Conservation (phyloP, 37 sponge, comb jelly and placozoan species). For the Mnemiopsis leidyi region DNA sequence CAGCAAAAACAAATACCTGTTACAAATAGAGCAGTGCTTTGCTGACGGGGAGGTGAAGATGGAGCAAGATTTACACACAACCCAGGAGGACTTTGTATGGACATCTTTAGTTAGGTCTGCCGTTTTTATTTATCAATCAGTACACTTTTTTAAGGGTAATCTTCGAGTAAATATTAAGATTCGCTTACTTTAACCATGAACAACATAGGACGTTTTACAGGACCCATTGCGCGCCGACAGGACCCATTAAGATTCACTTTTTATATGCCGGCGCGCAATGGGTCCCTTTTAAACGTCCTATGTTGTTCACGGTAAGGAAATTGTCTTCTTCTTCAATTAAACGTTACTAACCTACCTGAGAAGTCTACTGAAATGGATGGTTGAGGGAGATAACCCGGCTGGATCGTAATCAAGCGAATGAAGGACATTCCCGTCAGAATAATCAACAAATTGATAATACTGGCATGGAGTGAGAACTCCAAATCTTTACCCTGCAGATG, state of each 20-base stretch:
- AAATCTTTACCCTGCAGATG: conserved; percentile 29
- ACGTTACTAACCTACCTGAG: conserved; percentile 38
- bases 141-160: no score
- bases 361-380: conserved; percentile 22
- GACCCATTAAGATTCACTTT: no score
- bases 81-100: conserved; percentile 23
- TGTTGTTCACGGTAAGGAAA: no score
- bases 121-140: no score
- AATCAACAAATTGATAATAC: background rate
- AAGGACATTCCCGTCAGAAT: background rate
- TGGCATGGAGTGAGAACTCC: conserved; percentile 29
- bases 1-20: no score
- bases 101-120: conserved; percentile 2
- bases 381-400: conserved; percentile 10
- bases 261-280: no score
- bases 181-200: no score
- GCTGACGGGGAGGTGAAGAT: conserved; percentile 1
- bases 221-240: no score
- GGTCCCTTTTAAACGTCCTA: no score
- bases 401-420: background rate
- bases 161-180: no score
- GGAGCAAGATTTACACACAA: background rate
- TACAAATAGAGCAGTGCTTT: conserved; percentile 1
- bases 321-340: no score
- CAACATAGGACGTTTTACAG: no score